phyloP scores from a whole-genome alignment of 2,797 vertebrate species.

The Cyprinella venusta region DNA sequence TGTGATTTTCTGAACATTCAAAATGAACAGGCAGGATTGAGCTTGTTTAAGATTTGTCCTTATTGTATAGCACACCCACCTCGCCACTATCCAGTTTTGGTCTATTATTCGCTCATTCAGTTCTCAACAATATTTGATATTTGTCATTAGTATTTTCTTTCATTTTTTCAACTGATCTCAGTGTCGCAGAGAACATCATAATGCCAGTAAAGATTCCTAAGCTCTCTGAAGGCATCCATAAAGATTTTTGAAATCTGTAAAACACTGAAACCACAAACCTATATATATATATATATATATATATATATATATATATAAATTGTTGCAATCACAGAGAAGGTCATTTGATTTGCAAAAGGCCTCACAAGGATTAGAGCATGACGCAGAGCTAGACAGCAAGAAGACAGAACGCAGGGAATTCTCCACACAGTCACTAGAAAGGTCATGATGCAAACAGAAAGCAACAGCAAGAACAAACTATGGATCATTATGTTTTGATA shows the following conservation, averaged over 20 bases:
- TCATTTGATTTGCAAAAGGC: constrained; percentile 20
- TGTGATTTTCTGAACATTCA: constrained; percentile 33
- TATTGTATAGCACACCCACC: constrained; percentile 40
- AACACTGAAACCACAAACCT: background rate
- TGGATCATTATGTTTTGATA: background rate
- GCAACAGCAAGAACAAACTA: constrained; percentile 4
- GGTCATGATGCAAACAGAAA: constrained; percentile 14
- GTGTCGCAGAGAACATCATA: background rate
- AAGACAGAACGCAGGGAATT: constrained; percentile 19
- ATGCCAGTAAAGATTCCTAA: background rate
- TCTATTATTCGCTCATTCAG: background rate
- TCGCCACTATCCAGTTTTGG: constrained; percentile 4
- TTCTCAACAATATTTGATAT: constrained; percentile 6
- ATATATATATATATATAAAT: background rate
- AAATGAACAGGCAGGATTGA: constrained; percentile 47
- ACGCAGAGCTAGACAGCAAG: background rate
- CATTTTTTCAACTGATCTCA: constrained; percentile 8
- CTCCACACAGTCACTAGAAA: constrained; percentile 8
- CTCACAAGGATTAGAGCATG: constrained; percentile 23
- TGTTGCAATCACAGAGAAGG: constrained; percentile 5
- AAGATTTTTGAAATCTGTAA: constrained; percentile 24
- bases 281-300: background rate
- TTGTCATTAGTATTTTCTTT: constrained; percentile 13
- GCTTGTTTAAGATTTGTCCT: constrained; percentile 38
- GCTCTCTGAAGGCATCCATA: background rate